Evolutionary conservation across 2,888 invertebrate genomes (phyloP).

Genomic region (Aleiodes alternator): DNA sequence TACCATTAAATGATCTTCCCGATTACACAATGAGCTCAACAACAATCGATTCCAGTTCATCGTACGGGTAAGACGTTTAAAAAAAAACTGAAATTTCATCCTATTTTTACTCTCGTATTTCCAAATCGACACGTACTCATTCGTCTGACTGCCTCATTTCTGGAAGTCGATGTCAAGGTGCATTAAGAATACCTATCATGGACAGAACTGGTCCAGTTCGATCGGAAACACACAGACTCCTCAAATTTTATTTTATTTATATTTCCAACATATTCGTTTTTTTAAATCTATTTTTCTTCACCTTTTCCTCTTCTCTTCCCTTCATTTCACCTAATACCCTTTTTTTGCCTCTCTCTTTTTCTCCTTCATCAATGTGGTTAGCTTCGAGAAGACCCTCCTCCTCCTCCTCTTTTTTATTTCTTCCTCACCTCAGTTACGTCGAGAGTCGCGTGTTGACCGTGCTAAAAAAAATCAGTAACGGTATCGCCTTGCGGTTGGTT

Average conservation of each 20-base stretch:
- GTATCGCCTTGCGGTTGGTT: constrained; percentile 67
- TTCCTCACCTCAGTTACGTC: constrained; percentile 14
- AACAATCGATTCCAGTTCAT: constrained; percentile 29
- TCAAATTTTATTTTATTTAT: constrained; percentile 28
- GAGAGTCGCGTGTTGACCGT: constrained; percentile 52
- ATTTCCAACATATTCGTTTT: no score
- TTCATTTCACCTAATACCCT: no score
- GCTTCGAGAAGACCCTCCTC: constrained; percentile 44
- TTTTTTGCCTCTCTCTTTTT: neutral
- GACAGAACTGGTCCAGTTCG: constrained; percentile 18
- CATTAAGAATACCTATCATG: constrained; percentile 13
- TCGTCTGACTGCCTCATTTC: neutral
- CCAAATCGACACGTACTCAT: neutral
- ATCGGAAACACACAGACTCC: constrained; percentile 1
- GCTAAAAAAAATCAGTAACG: constrained; percentile 61
- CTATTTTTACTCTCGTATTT: no score
- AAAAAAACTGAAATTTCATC: neutral
- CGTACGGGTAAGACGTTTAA: constrained; percentile 39
- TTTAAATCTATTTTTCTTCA: no score
- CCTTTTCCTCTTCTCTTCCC: constrained; percentile 22
- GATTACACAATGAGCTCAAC: constrained; percentile 30
- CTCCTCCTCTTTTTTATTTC: no score
- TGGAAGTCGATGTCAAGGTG: constrained; percentile 11
- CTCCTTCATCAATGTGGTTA: constrained; percentile 39
- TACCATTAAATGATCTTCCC: constrained; percentile 10